Base-by-base conservation (phyloP, 2,888 invertebrate genomes). In the Odiellus spinosus region DNA sequence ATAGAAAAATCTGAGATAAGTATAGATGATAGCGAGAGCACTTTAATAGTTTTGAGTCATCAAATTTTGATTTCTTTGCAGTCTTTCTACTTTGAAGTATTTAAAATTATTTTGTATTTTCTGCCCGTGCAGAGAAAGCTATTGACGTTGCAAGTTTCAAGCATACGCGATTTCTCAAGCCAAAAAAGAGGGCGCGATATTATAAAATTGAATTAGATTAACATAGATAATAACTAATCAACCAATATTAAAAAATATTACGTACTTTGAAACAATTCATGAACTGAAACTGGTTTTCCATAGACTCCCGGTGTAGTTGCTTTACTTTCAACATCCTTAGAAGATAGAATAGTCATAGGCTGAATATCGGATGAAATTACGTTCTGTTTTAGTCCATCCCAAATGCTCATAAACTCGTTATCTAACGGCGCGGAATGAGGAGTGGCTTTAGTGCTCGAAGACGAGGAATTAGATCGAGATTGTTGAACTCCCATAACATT, bases 251-350 rank as follows among this genome's bases (percentile, higher is more conserved):
- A 11, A 36, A 11, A 15, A 36, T 35, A 34, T 11, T 45, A 40
- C 33, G 39, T 45, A 38, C 40, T 40, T 41, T 49, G 45, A 40
- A 52, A 52, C 10, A 52, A 45, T 46, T 52, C 52, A 21, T 52
- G 44, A 20, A 52, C 39, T 10, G 49, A 47, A 19, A 52, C n/a
- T 17, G 47, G 47, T 32, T 47, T 45, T 1, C 52, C 47, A 43
- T 49, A 49, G 8, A 26, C 26, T 6, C 26, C 26, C 26, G 26
- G 26, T 26, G 26, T 26, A 26, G 26, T 26, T 26, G 26, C 26
- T 26, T 26, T 4, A 4, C 5, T 8, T n/a, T n/a, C n/a, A n/a
- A n/a, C n/a, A n/a, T n/a, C n/a, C n/a, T n/a, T n/a, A 10, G 40
- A 12, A 19, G 40, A 40, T n/a, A 38, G 42, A 33, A 20, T 4